Evolutionary conservation across 2,888 invertebrate species (phyloP).

Genomic region (Cepaea hortensis): DNA sequence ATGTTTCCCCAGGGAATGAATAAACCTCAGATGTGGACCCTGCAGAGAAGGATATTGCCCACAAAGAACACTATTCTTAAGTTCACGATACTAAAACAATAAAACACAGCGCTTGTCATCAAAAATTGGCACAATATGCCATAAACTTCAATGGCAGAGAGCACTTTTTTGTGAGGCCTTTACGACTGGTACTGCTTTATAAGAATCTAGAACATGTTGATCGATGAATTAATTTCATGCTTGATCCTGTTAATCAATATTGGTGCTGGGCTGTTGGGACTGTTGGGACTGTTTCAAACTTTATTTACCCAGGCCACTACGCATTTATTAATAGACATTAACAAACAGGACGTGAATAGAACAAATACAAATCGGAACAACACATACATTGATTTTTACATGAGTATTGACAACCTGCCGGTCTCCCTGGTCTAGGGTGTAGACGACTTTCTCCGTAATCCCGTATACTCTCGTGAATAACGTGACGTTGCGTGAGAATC

Average conservation of each 20-base stretch:
- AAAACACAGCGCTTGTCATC: neutral
- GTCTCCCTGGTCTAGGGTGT: no score
- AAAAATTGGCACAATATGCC: neutral
- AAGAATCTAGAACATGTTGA: neutral
- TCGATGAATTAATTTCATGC: neutral
- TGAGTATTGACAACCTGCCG: no score
- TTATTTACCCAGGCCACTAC: no score
- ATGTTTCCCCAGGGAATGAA: neutral
- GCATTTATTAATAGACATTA: no score
- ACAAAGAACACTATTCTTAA: neutral
- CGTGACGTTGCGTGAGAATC: no score
- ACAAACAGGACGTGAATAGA: no score
- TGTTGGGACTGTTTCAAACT: no score
- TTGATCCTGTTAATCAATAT: neutral
- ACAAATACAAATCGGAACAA: no score
- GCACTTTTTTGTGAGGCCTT: neutral
- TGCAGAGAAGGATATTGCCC: neutral
- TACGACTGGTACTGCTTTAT: neutral
- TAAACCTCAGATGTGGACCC: neutral
- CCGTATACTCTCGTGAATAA: no score
- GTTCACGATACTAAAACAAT: neutral
- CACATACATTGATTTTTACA: no score
- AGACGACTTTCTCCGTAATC: no score
- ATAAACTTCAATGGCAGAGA: neutral
- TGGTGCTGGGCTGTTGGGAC: neutral